Evolutionary conservation across 1,140 invertebrate species (phyloP).

Genomic region (Antheraea mylitta): DNA sequence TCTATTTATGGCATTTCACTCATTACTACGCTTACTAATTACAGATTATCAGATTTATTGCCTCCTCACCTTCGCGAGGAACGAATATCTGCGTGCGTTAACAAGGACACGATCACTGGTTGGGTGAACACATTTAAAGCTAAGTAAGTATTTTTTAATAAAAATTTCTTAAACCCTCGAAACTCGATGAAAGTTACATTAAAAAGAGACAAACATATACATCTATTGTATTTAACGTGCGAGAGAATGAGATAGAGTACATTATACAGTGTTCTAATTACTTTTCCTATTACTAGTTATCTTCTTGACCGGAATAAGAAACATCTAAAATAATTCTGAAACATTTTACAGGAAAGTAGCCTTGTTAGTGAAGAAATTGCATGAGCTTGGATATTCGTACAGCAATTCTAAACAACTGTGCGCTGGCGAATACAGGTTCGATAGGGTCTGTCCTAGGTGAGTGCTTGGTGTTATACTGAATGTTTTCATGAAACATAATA

Average conservation of each 20-base stretch:
- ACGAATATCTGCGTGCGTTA: slow-evolving; percentile 79
- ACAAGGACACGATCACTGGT: slow-evolving; percentile 83
- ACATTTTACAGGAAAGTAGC: slow-evolving; percentile 60
- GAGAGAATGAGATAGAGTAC: too few species aligned
- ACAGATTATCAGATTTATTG: slow-evolving; percentile 81
- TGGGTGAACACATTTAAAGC: slow-evolving; percentile 88
- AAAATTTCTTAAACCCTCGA: too few species aligned
- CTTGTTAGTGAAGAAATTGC: slow-evolving; percentile 57
- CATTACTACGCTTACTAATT: neutral
- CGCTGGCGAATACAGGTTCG: slow-evolving; percentile 81
- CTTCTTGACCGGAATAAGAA: neutral
- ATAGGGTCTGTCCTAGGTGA: slow-evolving; percentile 84
- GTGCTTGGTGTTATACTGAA: neutral
- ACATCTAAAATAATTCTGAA: neutral
- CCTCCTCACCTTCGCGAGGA: slow-evolving; percentile 84
- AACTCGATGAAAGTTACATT: too few species aligned
- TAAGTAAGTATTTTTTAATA: slow-evolving; percentile 69
- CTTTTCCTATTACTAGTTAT: neutral
- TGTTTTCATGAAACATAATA: neutral
- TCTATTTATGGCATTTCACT: neutral
- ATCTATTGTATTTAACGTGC: too few species aligned
- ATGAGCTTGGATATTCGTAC: slow-evolving; percentile 69
- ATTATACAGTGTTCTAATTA: too few species aligned
- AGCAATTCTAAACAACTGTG: slow-evolving; percentile 71
- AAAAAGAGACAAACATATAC: too few species aligned